phyloP scores from a whole-genome alignment of 1,140 invertebrate species.

The Samia ricini region DNA sequence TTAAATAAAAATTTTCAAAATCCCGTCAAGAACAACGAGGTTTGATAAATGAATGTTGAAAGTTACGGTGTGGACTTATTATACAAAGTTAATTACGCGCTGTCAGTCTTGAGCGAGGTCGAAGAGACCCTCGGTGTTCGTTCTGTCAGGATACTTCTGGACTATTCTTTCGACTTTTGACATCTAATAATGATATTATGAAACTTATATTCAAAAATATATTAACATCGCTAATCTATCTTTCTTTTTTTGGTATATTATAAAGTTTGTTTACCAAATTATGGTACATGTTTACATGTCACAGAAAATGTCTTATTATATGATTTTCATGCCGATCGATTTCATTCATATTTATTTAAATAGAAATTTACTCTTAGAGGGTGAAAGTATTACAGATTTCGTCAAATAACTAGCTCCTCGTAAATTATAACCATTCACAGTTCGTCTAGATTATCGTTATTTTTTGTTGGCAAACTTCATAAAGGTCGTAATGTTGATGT shows the following conservation, averaged over 20 bases:
- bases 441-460: not conserved
- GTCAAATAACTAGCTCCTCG: not conserved
- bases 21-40: conserved; percentile 16
- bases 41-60: conserved; percentile 48
- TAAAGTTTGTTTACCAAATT: no score
- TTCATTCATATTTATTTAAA: conserved; percentile 23
- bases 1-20: not conserved
- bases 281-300: not conserved
- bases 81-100: conserved; percentile 60
- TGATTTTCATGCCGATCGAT: not conserved
- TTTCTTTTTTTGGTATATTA: no score
- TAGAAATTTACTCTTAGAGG: conserved; percentile 24
- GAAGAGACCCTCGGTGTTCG: conserved; percentile 3
- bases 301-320: not conserved
- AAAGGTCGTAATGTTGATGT: conserved; percentile 38
- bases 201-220: not conserved
- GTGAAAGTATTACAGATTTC: conserved; percentile 20
- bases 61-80: conserved; percentile 61
- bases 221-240: no score
- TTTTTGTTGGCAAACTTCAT: conserved; percentile 37
- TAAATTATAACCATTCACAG: not conserved
- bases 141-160: conserved; percentile 10
- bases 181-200: not conserved
- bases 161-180: conserved; percentile 6
- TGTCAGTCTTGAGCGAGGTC: conserved; percentile 56